These are phyloP conservation scores for Limnodromus scolopaceus DNA, from an alignment of 2,797 vertebrate species.

Conservation along the genomic window DNA sequence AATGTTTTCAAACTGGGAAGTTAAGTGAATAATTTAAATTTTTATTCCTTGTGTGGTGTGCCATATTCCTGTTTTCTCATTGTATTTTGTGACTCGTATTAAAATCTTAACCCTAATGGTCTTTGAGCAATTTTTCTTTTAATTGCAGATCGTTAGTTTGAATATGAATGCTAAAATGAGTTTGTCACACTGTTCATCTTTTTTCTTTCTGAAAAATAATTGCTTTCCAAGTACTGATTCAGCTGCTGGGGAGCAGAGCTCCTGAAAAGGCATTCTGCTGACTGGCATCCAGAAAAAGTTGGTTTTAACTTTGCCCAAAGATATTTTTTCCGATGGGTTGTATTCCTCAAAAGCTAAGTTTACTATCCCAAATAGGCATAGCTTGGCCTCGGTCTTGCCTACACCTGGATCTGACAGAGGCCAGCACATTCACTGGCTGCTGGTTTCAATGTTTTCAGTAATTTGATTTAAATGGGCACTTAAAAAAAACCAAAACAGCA, in stretches of 20 bases:
- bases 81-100: slow-evolving; percentile 1
- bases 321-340: not conserved
- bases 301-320: not conserved
- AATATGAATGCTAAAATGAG: not conserved
- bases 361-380: not conserved
- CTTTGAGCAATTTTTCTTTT: not conserved
- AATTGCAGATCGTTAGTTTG: not conserved
- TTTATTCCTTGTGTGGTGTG: not conserved
- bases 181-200: not conserved
- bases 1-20: not conserved
- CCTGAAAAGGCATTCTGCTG: not conserved
- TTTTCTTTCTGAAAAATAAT: not conserved
- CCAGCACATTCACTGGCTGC: not conserved
- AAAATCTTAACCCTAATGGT: not conserved
- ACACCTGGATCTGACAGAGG: not conserved
- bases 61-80: not conserved
- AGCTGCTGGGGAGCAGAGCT: not conserved
- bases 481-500: not conserved
- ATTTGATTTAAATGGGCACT: not conserved
- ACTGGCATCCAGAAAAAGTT: not conserved
- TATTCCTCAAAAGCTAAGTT: not conserved
- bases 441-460: not conserved
- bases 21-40: not conserved
- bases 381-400: not conserved
- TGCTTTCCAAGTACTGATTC: not conserved